phyloP scores from a whole-genome alignment of 2,113 vertebrate species.

The Sula dactylatra region DNA sequence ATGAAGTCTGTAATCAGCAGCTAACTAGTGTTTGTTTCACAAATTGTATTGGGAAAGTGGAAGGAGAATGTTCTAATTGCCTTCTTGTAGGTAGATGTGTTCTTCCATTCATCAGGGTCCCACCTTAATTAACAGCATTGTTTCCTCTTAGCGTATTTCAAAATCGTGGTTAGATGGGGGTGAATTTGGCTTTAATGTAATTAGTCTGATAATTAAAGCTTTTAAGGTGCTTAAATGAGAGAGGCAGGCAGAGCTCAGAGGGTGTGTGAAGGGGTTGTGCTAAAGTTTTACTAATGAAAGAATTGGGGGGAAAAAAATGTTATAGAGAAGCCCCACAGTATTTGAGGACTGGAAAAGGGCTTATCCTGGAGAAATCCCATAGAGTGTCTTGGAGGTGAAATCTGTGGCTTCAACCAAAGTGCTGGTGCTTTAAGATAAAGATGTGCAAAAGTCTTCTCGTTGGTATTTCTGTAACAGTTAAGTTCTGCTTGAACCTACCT shows the following conservation, averaged over 20 bases:
- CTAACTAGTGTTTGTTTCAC: neutral
- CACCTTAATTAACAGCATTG: slow-evolving; percentile 25
- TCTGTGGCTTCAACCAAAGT: neutral
- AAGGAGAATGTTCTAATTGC: neutral
- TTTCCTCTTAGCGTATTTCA: slow-evolving; percentile 8
- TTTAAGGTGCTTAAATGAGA: neutral
- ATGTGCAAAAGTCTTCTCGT: neutral
- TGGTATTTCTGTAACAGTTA: neutral
- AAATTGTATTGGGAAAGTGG: neutral
- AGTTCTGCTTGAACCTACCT: rapidly evolving
- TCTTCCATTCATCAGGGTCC: neutral
- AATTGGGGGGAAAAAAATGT: neutral
- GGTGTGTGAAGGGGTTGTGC: neutral
- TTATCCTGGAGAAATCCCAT: neutral
- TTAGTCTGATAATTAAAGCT: slow-evolving; percentile 13
- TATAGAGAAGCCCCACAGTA: neutral
- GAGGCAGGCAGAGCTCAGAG: neutral
- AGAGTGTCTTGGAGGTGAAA: neutral
- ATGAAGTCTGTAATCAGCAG: neutral
- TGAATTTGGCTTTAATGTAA: slow-evolving; percentile 24
- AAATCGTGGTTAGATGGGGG: neutral
- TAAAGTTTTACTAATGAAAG: neutral
- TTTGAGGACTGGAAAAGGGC: neutral
- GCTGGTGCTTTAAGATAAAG: neutral
- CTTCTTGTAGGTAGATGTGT: neutral